Conservation (phyloP, 2,888 invertebrate species). For the Crematogaster levior region DNA sequence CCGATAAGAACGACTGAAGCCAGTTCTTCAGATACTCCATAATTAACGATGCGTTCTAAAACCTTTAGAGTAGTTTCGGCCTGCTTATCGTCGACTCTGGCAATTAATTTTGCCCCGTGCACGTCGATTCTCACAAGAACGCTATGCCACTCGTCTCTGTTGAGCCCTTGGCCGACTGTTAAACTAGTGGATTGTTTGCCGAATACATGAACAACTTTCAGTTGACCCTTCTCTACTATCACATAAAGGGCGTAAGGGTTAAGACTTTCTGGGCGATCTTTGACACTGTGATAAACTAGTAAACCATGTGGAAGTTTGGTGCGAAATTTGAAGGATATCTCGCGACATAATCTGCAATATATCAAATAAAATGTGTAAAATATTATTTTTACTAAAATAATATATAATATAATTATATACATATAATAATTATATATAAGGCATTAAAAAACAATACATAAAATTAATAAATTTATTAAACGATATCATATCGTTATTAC, state of each 20-base stretch:
- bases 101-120: constrained; percentile 93
- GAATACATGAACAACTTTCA: constrained; percentile 96
- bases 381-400: constrained; percentile 8
- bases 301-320: constrained; percentile 95
- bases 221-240: constrained; percentile 95
- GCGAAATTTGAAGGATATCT: constrained; percentile 95
- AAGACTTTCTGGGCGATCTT: constrained; percentile 92
- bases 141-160: constrained; percentile 96
- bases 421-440: not conserved
- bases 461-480: constrained; percentile 1
- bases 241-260: constrained; percentile 96
- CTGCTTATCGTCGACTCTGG: constrained; percentile 93
- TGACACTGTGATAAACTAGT: constrained; percentile 95
- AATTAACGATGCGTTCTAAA: constrained; percentile 93
- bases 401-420: not conserved
- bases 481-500: not conserved
- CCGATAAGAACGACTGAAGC: constrained; percentile 96
- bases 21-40: constrained; percentile 94
- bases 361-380: not conserved
- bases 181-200: constrained; percentile 94
- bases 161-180: constrained; percentile 95
- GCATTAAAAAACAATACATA: not conserved
- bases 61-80: constrained; percentile 94
- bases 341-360: constrained; percentile 91
- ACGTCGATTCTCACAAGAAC: constrained; percentile 95